A percentile compares a stretch with the other conserved stretches of the same genome.
phyloP scores from a whole-genome alignment of 2,888 invertebrate genomes.

The Pyrrhosoma nymphula region DNA sequence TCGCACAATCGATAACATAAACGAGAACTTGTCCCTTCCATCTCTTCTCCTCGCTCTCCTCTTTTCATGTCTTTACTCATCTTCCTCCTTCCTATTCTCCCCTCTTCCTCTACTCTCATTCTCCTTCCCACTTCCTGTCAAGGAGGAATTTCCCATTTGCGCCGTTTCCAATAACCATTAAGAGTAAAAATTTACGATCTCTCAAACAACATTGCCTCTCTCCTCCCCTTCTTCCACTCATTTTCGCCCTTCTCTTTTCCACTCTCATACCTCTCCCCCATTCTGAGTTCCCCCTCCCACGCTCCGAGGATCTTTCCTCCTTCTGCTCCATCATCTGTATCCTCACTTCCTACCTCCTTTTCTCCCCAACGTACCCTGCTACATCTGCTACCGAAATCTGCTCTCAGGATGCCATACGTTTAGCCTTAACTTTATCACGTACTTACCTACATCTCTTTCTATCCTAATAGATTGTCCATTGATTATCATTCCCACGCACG shows the following conservation, averaged over 20 bases:
- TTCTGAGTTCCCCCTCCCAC: background rate
- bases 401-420: too few relatives aligned
- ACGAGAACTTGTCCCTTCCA: background rate
- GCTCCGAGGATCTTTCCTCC: background rate
- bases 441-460: background rate
- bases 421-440: too few relatives aligned
- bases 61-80: background rate
- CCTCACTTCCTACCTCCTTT: too few relatives aligned
- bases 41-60: background rate
- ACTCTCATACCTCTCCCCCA: background rate
- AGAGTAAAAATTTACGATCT: slow-evolving; percentile 59
- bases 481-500: too few relatives aligned
- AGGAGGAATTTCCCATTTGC: slow-evolving; percentile 25
- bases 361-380: too few relatives aligned
- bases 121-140: background rate
- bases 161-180: slow-evolving; percentile 46
- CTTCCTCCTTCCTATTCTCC: background rate
- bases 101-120: background rate
- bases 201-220: background rate
- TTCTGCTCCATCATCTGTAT: background rate
- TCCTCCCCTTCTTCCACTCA: background rate
- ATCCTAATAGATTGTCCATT: background rate
- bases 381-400: too few relatives aligned
- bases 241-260: background rate
- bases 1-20: slow-evolving; percentile 13